Percentiles rank a stretch among this genome's conserved stretches.
Evolutionary conservation across 2,888 invertebrate genomes (phyloP).

Genomic region (Eilema depressum): DNA sequence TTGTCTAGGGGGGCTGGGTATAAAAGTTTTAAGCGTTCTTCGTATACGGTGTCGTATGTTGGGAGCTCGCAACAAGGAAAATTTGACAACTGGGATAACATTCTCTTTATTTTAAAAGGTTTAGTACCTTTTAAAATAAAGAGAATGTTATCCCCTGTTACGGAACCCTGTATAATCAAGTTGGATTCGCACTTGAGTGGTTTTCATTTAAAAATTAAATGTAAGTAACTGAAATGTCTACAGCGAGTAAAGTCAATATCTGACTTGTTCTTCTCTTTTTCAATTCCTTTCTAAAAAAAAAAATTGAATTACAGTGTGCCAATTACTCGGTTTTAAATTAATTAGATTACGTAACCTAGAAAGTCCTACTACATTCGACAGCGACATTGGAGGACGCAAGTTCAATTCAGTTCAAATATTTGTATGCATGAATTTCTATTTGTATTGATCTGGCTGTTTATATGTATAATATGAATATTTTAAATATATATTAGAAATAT

Average conservation of each 20-base stretch:
- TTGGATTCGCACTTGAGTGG: neutral
- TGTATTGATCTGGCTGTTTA: too few relatives aligned
- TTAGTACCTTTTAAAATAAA: neutral
- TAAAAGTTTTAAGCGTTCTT: neutral
- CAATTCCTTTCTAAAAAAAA: neutral
- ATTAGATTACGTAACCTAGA: too few relatives aligned
- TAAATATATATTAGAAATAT: too few relatives aligned
- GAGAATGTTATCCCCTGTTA: too few relatives aligned
- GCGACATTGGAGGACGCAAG: too few relatives aligned
- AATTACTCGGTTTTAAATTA: neutral
- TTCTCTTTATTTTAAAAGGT: too few relatives aligned
- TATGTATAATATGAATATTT: too few relatives aligned
- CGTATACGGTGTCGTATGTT: neutral
- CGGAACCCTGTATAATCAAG: neutral
- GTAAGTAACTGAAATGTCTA: neutral
- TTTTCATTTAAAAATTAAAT: conserved; percentile 4
- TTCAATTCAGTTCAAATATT: too few relatives aligned
- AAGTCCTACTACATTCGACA: too few relatives aligned
- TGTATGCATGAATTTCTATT: too few relatives aligned
- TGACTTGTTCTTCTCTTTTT: neutral
- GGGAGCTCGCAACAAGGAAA: neutral
- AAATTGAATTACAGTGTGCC: neutral
- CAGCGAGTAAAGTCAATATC: neutral
- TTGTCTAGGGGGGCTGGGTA: too few relatives aligned
- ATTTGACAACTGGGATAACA: too few relatives aligned